Conservation (phyloP, 2,113 vertebrate genomes). For the Nycticorax nycticorax region DNA sequence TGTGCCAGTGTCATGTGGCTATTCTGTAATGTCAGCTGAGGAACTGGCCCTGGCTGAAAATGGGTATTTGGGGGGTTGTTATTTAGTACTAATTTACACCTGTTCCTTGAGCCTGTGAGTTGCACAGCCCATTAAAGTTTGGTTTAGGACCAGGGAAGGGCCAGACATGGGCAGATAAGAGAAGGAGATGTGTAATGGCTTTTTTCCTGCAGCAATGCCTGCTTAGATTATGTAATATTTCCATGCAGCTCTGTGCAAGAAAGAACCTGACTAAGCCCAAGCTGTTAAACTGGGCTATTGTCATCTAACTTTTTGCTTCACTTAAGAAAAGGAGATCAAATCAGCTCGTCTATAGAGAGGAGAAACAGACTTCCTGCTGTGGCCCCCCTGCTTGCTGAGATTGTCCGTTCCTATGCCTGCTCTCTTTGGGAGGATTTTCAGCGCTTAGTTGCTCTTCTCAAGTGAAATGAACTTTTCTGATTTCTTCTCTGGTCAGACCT, state of each 20-base stretch:
- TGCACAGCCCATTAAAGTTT: not conserved
- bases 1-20: not conserved
- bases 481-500: not conserved
- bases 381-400: not conserved
- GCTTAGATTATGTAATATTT: not conserved
- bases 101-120: not conserved
- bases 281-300: not conserved
- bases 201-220: not conserved
- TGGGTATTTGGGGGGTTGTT: not conserved
- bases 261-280: not conserved
- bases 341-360: not conserved
- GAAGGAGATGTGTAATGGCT: not conserved
- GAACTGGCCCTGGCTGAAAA: not conserved
- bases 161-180: not conserved
- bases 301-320: not conserved
- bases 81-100: not conserved
- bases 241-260: not conserved
- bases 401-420: not conserved
- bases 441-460: not conserved
- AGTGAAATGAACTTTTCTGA: not conserved
- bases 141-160: not conserved
- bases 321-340: not conserved
- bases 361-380: not conserved
- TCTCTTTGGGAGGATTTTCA: not conserved
- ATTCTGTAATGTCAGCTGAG: not conserved